Conservation (phyloP, 1,140 invertebrate genomes). For the Daktulosphaira vitifoliae region DNA sequence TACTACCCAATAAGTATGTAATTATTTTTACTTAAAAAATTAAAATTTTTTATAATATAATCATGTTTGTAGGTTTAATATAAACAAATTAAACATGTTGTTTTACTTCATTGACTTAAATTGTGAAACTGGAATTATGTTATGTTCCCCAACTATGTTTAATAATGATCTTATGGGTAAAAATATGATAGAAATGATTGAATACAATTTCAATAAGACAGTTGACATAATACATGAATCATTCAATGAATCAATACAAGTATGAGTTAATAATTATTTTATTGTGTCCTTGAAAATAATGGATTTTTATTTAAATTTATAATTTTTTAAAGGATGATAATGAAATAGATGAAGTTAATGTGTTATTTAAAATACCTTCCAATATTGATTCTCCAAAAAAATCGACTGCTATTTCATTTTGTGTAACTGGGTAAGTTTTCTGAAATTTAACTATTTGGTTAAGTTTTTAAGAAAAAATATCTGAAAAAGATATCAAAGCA, state of each 20-base stretch:
- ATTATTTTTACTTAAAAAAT: no score
- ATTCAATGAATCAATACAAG: slow-evolving; percentile 6
- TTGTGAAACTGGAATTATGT: slow-evolving; percentile 15
- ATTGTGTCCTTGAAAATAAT: no score
- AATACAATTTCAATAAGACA: slow-evolving; percentile 10
- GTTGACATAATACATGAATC: neutral
- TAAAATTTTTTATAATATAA: no score
- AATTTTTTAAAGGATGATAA: slow-evolving; percentile 3
- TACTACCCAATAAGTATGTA: neutral
- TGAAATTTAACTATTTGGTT: neutral
- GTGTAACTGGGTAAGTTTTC: slow-evolving; percentile 5
- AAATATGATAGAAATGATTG: slow-evolving; percentile 6
- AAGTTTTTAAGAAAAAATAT: no score
- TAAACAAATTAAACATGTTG: slow-evolving; percentile 11
- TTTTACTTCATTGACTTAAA: slow-evolving; percentile 13
- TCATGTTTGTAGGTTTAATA: neutral
- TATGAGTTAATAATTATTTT: neutral
- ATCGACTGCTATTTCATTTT: neutral
- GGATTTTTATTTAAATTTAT: neutral
- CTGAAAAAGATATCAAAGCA: no score
- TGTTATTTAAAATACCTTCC: slow-evolving; percentile 13
- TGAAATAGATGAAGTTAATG: slow-evolving; percentile 5
- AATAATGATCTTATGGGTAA: neutral
- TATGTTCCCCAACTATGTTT: slow-evolving; percentile 18
- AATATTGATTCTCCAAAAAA: slow-evolving; percentile 2